Evolutionary conservation across 2,113 vertebrate species (phyloP).

Genomic region (Paramormyrops kingsleyae): DNA sequence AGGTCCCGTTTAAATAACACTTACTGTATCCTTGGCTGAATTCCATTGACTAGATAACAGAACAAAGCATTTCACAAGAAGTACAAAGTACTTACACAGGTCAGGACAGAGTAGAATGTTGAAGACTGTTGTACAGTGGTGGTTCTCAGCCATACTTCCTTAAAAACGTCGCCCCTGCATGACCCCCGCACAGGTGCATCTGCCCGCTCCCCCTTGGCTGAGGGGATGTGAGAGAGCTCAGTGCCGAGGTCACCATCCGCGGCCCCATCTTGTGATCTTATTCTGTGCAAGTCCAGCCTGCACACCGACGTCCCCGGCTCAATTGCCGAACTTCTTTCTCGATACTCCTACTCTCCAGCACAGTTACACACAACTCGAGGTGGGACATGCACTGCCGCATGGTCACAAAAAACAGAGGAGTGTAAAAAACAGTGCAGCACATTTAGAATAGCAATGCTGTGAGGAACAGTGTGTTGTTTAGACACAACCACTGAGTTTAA

Average conservation of each 20-base stretch:
- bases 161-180: neutral
- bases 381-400: neutral
- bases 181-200: neutral
- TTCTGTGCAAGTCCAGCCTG: neutral
- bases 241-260: too few relatives aligned
- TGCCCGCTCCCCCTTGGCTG: neutral
- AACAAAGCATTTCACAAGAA: neutral
- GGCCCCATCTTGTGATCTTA: too few relatives aligned
- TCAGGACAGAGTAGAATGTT: neutral
- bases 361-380: neutral
- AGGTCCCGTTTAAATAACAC: neutral
- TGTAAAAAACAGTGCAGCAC: too few relatives aligned
- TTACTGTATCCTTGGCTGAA: neutral
- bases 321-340: neutral
- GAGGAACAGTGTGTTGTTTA: neutral
- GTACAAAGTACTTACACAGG: neutral
- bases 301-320: neutral
- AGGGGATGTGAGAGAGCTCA: too few relatives aligned
- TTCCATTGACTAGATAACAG: neutral
- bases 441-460: too few relatives aligned
- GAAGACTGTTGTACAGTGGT: neutral
- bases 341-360: neutral
- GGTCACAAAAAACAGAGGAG: too few relatives aligned
- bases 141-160: neutral
- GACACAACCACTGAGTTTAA: neutral